phyloP scores from a whole-genome alignment of 2,888 invertebrate genomes.

The Ophion ellenae region DNA sequence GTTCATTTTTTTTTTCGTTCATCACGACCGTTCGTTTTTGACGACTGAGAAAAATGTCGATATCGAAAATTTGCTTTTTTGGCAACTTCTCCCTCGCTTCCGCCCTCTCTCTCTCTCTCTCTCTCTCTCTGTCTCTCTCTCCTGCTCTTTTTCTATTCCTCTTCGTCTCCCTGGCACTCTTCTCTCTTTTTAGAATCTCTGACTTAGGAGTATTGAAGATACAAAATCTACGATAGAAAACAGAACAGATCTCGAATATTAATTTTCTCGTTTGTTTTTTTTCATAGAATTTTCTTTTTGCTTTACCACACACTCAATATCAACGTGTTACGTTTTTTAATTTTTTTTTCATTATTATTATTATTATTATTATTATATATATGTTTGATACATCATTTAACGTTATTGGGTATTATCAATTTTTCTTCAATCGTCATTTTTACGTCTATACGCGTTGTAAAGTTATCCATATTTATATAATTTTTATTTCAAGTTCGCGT shows the following conservation, averaged over 20 bases:
- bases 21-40: conserved; percentile 33
- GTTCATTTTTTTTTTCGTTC: conserved; percentile 5
- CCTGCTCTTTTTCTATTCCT: conserved; percentile 68
- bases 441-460: conserved; percentile 50
- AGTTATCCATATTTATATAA: conserved; percentile 46
- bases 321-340: conserved; percentile 75
- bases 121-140: conserved; percentile 2
- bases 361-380: conserved; percentile 70
- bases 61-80: conserved; percentile 44
- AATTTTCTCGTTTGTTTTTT: conserved; percentile 55
- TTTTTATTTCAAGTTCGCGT: conserved; percentile 36
- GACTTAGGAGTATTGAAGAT: conserved; percentile 82
- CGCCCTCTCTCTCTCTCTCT: background rate
- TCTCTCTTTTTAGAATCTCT: conserved; percentile 69
- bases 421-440: conserved; percentile 39
- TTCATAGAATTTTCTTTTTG: conserved; percentile 43
- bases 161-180: conserved; percentile 8
- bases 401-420: conserved; percentile 51
- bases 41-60: conserved; percentile 38
- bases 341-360: conserved; percentile 61
- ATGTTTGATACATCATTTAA: conserved; percentile 54
- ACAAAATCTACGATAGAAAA: conserved; percentile 84
- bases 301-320: conserved; percentile 80
- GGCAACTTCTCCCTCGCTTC: conserved; percentile 8
- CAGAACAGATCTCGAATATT: conserved; percentile 81